Evolutionary conservation across 2,113 vertebrate species (phyloP).

Genomic region (Aptenodytes forsteri): DNA sequence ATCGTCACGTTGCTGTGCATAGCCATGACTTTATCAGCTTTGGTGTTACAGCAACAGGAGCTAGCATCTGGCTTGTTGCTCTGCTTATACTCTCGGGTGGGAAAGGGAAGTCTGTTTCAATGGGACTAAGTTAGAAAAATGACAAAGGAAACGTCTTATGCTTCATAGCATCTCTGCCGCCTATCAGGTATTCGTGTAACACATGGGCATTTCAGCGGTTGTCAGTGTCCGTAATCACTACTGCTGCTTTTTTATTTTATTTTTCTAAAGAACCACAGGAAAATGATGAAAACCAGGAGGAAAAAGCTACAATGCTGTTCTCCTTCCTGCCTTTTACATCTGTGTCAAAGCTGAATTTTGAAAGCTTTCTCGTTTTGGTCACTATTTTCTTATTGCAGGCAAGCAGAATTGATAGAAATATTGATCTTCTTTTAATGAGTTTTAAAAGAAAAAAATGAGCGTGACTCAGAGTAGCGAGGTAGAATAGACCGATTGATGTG

Average conservation of each 20-base stretch:
- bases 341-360: not conserved
- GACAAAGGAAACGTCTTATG: not conserved
- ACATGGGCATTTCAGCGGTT: fast-evolving
- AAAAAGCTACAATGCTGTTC: not conserved
- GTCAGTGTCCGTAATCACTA: not conserved
- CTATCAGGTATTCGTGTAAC: not conserved
- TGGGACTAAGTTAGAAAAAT: not conserved
- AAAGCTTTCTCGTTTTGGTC: not conserved
- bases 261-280: not conserved
- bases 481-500: not conserved
- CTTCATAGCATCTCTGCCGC: not conserved
- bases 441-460: not conserved
- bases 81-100: not conserved
- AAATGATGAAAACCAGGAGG: not conserved
- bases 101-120: not conserved
- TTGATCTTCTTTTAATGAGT: not conserved
- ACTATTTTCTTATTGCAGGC: not conserved
- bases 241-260: not conserved
- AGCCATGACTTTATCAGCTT: not conserved
- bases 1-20: fast-evolving
- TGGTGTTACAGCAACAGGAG: not conserved
- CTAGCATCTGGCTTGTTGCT: not conserved
- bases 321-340: not conserved
- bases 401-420: not conserved
- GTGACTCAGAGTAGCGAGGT: not conserved